These are phyloP conservation scores for Bombus superbus DNA, from an alignment of 1,140 invertebrate genomes.

Conservation along the genomic window DNA sequence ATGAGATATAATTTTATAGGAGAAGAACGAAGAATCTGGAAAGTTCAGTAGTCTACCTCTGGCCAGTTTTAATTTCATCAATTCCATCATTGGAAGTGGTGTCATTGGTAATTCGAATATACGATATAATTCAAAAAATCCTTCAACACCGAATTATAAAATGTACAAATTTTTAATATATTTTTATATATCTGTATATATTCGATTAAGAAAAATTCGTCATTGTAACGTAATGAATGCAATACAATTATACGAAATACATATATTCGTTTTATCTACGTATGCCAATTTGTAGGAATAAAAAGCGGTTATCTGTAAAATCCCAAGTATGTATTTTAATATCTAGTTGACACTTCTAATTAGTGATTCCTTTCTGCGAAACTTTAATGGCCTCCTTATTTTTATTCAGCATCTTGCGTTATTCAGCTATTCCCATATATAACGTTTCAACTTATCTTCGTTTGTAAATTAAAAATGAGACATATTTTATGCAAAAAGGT, in stretches of 20 bases:
- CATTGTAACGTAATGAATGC: neutral
- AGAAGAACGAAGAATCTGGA: slow-evolving; percentile 82
- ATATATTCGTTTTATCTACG: neutral
- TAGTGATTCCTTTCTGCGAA: neutral
- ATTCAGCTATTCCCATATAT: neutral
- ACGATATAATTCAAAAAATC: neutral
- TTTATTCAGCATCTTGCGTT: neutral
- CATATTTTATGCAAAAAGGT: neutral
- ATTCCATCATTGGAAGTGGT: slow-evolving; percentile 95
- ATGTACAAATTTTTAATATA: neutral
- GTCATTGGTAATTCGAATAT: slow-evolving; percentile 89
- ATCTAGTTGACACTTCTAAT: neutral
- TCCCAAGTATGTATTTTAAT: neutral
- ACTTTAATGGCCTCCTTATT: neutral
- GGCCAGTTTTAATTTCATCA: slow-evolving; percentile 96
- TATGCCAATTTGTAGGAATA: neutral
- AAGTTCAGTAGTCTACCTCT: slow-evolving; percentile 87
- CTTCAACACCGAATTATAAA: slow-evolving; percentile 16
- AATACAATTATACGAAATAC: neutral
- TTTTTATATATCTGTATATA: neutral
- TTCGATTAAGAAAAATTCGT: neutral
- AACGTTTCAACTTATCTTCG: neutral
- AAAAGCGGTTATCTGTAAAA: neutral
- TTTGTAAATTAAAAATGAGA: neutral
- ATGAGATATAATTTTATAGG: slow-evolving; percentile 69